These are phyloP conservation scores for Stomorhina lunata DNA, from an alignment of 2,888 invertebrate species.

Conservation along the genomic window DNA sequence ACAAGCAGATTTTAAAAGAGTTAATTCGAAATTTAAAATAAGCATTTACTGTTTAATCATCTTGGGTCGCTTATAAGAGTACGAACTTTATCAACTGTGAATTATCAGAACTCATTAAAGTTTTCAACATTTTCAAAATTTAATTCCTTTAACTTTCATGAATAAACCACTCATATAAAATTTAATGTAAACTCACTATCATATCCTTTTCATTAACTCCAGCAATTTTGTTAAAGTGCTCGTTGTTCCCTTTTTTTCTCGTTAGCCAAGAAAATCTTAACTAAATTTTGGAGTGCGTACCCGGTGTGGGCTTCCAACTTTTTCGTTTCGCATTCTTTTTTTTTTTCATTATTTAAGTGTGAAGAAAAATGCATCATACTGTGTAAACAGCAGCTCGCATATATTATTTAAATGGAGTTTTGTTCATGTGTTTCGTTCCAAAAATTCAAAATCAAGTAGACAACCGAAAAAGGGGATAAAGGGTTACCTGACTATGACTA, in stretches of 20 bases:
- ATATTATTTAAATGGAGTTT: not conserved
- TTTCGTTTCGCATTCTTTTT: not conserved
- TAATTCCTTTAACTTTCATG: conserved; percentile 7
- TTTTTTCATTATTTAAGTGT: not conserved
- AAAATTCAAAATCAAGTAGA: too few species aligned
- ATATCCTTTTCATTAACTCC: conserved; percentile 50
- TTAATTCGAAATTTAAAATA: not conserved
- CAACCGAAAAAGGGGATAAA: not conserved
- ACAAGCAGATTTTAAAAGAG: not conserved
- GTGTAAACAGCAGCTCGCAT: not conserved
- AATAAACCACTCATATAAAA: not conserved
- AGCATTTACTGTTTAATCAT: not conserved
- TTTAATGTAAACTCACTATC: conserved; percentile 34
- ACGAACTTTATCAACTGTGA: too few species aligned
- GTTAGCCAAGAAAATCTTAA: conserved; percentile 43
- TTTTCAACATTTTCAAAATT: too few species aligned
- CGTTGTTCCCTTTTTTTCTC: not conserved
- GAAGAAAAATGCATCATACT: conserved; percentile 31
- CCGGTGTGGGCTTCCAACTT: conserved; percentile 27
- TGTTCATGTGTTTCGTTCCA: not conserved
- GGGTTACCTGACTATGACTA: too few species aligned
- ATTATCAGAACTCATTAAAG: too few species aligned
- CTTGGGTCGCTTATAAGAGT: too few species aligned
- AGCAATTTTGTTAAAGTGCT: conserved; percentile 27
- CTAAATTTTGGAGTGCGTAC: conserved; percentile 37